These are phyloP conservation scores for Pseudopipra pipra DNA, from an alignment of 2,113 vertebrate species.

Conservation along the genomic window DNA sequence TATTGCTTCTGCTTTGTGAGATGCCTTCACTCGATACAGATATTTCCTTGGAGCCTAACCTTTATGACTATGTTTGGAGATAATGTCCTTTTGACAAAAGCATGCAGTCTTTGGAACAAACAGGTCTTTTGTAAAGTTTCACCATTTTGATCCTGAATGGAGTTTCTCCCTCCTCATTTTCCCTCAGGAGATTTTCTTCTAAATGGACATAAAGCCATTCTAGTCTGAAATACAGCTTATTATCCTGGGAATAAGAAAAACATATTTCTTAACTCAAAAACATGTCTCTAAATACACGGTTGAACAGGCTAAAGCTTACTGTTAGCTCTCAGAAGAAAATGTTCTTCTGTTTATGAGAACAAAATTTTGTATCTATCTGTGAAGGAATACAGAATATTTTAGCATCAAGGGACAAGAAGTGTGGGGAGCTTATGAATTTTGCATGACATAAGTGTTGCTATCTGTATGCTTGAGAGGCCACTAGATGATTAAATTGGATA, in stretches of 20 bases:
- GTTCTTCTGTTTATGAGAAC: constrained; percentile 15
- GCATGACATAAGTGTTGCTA: background rate
- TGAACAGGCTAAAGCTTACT: constrained; percentile 8
- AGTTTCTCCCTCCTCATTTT: constrained; percentile 49
- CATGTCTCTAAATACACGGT: constrained; percentile 43
- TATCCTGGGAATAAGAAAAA: constrained; percentile 50
- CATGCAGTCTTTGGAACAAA: constrained; percentile 55
- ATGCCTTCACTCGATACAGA: background rate
- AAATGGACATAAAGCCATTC: constrained; percentile 65
- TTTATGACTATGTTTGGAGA: constrained; percentile 20
- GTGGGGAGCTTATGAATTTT: constrained; percentile 54
- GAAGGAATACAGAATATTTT: constrained; percentile 39
- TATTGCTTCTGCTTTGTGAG: background rate
- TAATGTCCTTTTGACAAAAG: constrained; percentile 35
- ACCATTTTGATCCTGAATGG: constrained; percentile 59
- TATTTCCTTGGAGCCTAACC: constrained; percentile 25
- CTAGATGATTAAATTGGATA: constrained; percentile 27
- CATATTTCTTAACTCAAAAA: constrained; percentile 55
- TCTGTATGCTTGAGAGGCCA: constrained; percentile 24
- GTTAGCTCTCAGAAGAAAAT: constrained; percentile 36
- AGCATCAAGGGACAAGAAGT: constrained; percentile 37
- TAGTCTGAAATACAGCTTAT: constrained; percentile 61
- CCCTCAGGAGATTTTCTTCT: constrained; percentile 58
- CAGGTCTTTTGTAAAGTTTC: constrained; percentile 55
- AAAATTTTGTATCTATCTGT: constrained; percentile 23